A percentile compares a stretch with the other conserved stretches of the same genome.
phyloP scores from a whole-genome alignment of 2,888 invertebrate genomes.

The Pterostichus madidus region DNA sequence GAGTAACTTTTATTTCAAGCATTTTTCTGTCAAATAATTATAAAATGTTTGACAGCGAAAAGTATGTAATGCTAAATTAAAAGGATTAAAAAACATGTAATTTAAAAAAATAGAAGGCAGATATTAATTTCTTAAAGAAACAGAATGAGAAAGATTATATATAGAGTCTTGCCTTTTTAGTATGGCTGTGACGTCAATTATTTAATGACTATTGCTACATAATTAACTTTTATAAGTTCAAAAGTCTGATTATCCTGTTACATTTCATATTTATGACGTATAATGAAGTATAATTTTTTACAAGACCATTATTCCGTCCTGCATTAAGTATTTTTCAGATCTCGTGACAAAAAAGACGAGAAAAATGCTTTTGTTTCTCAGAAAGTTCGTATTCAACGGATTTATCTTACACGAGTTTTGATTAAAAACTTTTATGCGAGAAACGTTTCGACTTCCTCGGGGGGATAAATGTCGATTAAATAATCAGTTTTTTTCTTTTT shows the following conservation, averaged over 20 bases:
- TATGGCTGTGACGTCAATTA: too few species aligned
- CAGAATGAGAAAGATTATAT: too few species aligned
- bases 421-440: slow-evolving; percentile 44
- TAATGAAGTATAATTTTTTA: slow-evolving; percentile 8
- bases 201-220: too few species aligned
- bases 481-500: not conserved
- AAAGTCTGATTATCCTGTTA: slow-evolving; percentile 9
- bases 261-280: not conserved
- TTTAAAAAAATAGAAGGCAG: too few species aligned
- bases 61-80: too few species aligned
- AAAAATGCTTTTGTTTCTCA: slow-evolving; percentile 21
- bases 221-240: slow-evolving; percentile 5
- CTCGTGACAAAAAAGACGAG: slow-evolving; percentile 6
- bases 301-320: slow-evolving; percentile 2
- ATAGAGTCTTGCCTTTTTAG: too few species aligned
- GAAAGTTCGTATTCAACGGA: slow-evolving; percentile 35
- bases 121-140: too few species aligned
- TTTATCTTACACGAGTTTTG: slow-evolving; percentile 39
- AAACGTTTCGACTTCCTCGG: slow-evolving; percentile 18
- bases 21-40: too few species aligned
- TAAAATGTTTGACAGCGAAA: too few species aligned
- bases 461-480: slow-evolving; percentile 40
- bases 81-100: too few species aligned
- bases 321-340: not conserved
- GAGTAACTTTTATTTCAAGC: too few species aligned